These are phyloP conservation scores for Pseudomugil gertrudae DNA, from an alignment of 2,797 vertebrate species.

Conservation along the genomic window DNA sequence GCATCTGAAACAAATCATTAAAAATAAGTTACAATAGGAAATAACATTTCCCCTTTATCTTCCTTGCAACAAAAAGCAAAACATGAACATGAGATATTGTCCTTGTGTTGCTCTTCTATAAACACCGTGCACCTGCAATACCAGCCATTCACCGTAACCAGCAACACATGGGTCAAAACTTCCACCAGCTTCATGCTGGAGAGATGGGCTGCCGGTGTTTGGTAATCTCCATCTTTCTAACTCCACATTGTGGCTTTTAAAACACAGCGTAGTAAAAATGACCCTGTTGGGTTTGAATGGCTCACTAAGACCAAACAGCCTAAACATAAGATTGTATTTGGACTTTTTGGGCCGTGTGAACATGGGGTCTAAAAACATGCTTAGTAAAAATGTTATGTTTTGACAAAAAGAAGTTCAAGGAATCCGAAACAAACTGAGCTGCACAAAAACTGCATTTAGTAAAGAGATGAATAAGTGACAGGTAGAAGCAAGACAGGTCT, in stretches of 20 bases:
- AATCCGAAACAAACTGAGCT: background rate
- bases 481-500: constrained; percentile 26
- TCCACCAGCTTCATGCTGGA: background rate
- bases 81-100: background rate
- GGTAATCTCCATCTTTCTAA: background rate
- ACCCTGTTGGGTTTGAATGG: background rate
- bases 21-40: background rate
- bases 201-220: background rate
- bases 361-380: background rate
- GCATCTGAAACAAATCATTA: background rate
- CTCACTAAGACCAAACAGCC: background rate
- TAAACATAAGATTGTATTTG: background rate
- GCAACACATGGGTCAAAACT: background rate
- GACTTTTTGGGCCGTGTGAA: background rate
- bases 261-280: background rate
- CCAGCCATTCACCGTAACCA: background rate
- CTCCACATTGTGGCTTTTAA: background rate
- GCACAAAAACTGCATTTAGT: constrained; percentile 6
- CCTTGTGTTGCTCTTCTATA: background rate
- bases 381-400: background rate
- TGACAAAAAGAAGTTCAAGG: background rate
- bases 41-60: background rate
- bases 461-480: constrained; percentile 10
- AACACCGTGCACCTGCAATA: background rate
- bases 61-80: background rate